Evolutionary conservation across 2,888 invertebrate species (phyloP).

Genomic region (Euplexia lucipara): DNA sequence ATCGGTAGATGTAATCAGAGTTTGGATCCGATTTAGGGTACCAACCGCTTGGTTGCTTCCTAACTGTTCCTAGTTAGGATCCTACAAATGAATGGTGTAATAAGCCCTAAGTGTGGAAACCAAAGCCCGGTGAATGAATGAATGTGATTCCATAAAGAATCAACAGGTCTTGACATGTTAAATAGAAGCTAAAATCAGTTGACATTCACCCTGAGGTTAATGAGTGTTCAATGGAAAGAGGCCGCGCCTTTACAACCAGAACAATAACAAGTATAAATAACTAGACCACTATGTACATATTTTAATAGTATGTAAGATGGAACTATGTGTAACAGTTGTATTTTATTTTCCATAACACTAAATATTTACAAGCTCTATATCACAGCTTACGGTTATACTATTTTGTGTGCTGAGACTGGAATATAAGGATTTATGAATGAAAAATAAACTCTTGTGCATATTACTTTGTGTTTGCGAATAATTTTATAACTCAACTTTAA

Average conservation of each 20-base stretch:
- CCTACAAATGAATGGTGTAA: too few species aligned
- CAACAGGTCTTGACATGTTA: too few species aligned
- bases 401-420: slow-evolving; percentile 73
- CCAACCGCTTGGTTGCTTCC: too few species aligned
- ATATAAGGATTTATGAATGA: slow-evolving; percentile 47
- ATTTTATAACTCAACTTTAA: slow-evolving; percentile 27
- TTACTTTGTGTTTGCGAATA: slow-evolving; percentile 27
- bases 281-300: slow-evolving; percentile 54
- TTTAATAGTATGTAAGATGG: slow-evolving; percentile 52
- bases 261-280: slow-evolving; percentile 42
- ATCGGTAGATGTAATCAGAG: too few species aligned
- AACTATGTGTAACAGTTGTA: slow-evolving; percentile 60
- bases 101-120: too few species aligned
- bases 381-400: slow-evolving; percentile 87
- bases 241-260: not conserved
- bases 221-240: not conserved
- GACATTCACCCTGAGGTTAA: slow-evolving; percentile 27
- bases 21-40: too few species aligned
- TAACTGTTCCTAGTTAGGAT: too few species aligned
- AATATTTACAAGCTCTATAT: slow-evolving; percentile 88
- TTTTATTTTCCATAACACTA: slow-evolving; percentile 68
- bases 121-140: too few species aligned
- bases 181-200: slow-evolving; percentile 20
- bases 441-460: slow-evolving; percentile 56
- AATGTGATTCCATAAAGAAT: too few species aligned